Evolutionary conservation across 2,113 vertebrate species (phyloP).

Genomic region (Perca schrenkii): DNA sequence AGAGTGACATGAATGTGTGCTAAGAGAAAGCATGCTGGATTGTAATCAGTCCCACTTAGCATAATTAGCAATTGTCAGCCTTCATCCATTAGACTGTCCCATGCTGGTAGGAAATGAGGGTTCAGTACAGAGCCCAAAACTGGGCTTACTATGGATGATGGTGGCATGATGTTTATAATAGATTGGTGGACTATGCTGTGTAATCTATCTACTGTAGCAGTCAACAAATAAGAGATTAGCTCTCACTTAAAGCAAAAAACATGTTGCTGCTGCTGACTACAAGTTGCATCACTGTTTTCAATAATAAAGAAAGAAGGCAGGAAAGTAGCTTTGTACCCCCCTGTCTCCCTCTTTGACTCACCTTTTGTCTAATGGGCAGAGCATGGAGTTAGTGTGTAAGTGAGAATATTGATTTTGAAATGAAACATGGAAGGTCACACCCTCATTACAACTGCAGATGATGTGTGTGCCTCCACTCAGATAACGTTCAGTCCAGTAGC

Average conservation of each 20-base stretch:
- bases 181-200: not conserved
- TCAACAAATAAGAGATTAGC: conserved; percentile 14
- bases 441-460: conserved; percentile 72
- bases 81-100: conserved; percentile 56
- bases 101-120: conserved; percentile 31
- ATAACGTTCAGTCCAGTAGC: conserved; percentile 57
- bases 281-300: conserved; percentile 1
- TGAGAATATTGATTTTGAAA: conserved; percentile 80
- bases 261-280: not conserved
- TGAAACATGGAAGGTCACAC: conserved; percentile 78
- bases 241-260: conserved; percentile 1
- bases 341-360: conserved; percentile 49
- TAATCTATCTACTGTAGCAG: not conserved
- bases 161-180: not conserved
- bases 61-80: conserved; percentile 75
- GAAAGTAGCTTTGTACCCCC: conserved; percentile 2
- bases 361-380: conserved; percentile 75
- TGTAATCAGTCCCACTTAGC: conserved; percentile 73
- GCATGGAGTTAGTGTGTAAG: conserved; percentile 74
- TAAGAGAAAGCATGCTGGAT: conserved; percentile 71
- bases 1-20: conserved; percentile 61
- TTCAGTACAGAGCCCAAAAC: conserved; percentile 29
- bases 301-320: conserved; percentile 17
- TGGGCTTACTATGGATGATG: conserved; percentile 4
- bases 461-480: conserved; percentile 60